phyloP scores from a whole-genome alignment of 2,888 invertebrate genomes.

The Julus scanicus region DNA sequence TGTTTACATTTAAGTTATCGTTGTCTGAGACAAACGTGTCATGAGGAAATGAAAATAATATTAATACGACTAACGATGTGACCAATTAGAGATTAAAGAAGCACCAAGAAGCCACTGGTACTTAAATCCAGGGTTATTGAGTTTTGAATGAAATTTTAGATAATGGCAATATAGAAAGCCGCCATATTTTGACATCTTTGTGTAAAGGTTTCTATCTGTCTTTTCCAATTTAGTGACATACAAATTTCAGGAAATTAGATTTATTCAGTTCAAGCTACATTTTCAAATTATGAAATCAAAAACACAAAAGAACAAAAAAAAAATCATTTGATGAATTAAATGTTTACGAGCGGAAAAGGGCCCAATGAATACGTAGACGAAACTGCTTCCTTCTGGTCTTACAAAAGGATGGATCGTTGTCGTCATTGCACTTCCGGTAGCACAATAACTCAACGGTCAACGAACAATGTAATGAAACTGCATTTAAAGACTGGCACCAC shows the following conservation, averaged over 20 bases:
- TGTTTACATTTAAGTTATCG: no score
- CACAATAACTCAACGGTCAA: background rate
- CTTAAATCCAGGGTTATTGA: no score
- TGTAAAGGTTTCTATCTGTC: background rate
- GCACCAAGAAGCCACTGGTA: no score
- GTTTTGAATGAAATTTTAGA: no score
- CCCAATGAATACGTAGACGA: constrained; percentile 23
- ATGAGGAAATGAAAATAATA: no score
- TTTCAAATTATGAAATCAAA: constrained; percentile 43
- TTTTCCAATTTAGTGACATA: background rate
- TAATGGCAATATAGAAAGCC: background rate
- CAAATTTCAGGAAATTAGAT: constrained; percentile 20
- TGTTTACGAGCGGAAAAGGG: constrained; percentile 34
- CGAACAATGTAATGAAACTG: background rate
- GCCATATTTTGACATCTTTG: background rate
- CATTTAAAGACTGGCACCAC: background rate
- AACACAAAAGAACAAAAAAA: constrained; percentile 39
- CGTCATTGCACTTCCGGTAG: background rate
- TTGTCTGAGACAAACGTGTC: no score
- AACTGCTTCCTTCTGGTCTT: background rate
- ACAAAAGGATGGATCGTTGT: background rate
- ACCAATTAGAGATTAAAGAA: no score
- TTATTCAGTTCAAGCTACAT: constrained; percentile 28
- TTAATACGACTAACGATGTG: no score
- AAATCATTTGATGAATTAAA: background rate